A percentile compares a stretch with the other conserved stretches of the same genome.
phyloP scores from a whole-genome alignment of 2,888 invertebrate species.

The Stramonita haemastoma region DNA sequence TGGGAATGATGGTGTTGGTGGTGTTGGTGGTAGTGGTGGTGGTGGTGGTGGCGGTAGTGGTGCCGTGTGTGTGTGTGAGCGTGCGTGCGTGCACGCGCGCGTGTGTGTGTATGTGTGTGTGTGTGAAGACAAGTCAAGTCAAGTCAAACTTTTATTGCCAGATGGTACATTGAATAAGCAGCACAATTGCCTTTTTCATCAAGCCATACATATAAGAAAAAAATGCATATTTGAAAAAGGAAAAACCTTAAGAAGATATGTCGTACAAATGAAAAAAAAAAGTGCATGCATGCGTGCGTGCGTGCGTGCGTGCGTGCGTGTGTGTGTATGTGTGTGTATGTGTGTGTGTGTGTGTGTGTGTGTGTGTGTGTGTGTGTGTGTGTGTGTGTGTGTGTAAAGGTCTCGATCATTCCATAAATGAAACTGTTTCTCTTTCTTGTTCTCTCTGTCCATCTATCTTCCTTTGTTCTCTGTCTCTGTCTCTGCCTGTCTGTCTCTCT shows the following conservation, averaged over 20 bases:
- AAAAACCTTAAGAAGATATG: no score
- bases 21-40: no score
- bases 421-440: not conserved
- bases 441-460: not conserved
- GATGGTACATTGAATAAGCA: no score
- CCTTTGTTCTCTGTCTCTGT: not conserved
- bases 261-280: no score
- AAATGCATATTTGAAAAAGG: no score
- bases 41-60: no score
- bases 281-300: slow-evolving; percentile 5
- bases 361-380: slow-evolving; percentile 7
- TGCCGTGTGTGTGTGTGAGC: not conserved
- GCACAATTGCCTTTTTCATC: no score
- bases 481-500: slow-evolving; percentile 3
- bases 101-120: not conserved
- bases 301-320: slow-evolving; percentile 12
- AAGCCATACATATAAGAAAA: no score
- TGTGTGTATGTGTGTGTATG: slow-evolving; percentile 6
- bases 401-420: not conserved
- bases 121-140: no score
- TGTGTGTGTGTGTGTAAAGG: not conserved
- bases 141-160: no score
- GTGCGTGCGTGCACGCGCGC: no score
- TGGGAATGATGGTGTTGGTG: no score
- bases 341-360: slow-evolving; percentile 20